Conservation (phyloP, 2,888 invertebrate species). For the Tetropium fuscum region DNA sequence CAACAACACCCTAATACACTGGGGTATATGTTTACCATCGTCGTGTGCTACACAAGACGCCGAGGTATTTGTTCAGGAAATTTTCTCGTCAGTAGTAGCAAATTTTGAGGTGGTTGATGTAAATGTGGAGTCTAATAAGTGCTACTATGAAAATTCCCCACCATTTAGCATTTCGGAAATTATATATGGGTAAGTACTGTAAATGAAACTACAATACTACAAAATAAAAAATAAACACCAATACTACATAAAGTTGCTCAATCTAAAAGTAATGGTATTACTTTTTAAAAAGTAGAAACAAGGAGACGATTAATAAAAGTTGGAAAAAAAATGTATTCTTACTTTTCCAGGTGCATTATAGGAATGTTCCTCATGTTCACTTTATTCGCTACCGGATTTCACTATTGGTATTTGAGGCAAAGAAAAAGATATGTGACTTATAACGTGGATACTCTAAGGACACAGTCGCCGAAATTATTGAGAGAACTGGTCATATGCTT, state of each 20-base stretch:
- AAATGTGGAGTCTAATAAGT: constrained; percentile 47
- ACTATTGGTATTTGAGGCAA: constrained; percentile 47
- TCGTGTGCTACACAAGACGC: constrained; percentile 70
- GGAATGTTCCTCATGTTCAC: constrained; percentile 51
- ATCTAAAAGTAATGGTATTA: too few species aligned
- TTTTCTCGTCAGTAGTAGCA: constrained; percentile 50
- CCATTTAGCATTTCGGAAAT: constrained; percentile 62
- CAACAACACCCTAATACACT: constrained; percentile 65
- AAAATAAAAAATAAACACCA: too few species aligned
- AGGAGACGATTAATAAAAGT: too few species aligned
- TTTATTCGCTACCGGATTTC: constrained; percentile 53
- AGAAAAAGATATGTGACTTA: constrained; percentile 46
- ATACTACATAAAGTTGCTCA: too few species aligned
- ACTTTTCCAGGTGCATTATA: constrained; percentile 49
- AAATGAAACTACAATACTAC: too few species aligned
- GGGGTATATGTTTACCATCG: constrained; percentile 76
- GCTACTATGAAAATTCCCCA: constrained; percentile 46
- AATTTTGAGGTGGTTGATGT: constrained; percentile 48
- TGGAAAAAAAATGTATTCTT: constrained; percentile 10
- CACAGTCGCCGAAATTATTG: constrained; percentile 31
- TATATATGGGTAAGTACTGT: constrained; percentile 65
- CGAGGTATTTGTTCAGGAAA: constrained; percentile 65
- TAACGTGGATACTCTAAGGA: constrained; percentile 41
- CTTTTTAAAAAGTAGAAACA: too few species aligned
- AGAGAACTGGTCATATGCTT: constrained; percentile 66